Evolutionary conservation across 2,888 invertebrate species (phyloP).

Genomic region (Pantelozetes paolii): DNA sequence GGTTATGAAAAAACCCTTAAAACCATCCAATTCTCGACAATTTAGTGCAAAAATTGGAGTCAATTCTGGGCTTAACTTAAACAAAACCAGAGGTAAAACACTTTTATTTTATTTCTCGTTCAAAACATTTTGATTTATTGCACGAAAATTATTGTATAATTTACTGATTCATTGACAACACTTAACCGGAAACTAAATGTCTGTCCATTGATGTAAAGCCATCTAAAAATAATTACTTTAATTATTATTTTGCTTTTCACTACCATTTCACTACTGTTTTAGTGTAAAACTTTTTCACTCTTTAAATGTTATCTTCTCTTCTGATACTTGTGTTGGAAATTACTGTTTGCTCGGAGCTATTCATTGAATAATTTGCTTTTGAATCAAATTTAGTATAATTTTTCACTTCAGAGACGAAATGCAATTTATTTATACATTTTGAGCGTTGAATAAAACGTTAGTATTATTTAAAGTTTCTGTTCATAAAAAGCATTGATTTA

Average conservation of each 20-base stretch:
- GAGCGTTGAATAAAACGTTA: slow-evolving; percentile 6
- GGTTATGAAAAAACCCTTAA: slow-evolving; percentile 33
- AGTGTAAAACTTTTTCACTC: background rate
- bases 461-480: background rate
- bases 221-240: slow-evolving; percentile 21
- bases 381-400: background rate
- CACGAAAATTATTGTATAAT: background rate
- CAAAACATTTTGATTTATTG: background rate
- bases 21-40: slow-evolving; percentile 7
- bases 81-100: slow-evolving; percentile 21
- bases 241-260: slow-evolving; percentile 5
- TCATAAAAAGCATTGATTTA: slow-evolving; percentile 14
- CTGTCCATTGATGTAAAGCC: slow-evolving; percentile 25
- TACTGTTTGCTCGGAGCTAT: slow-evolving; percentile 19
- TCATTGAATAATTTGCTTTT: slow-evolving; percentile 21
- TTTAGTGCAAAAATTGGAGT: slow-evolving; percentile 5
- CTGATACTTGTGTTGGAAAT: background rate
- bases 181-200: slow-evolving; percentile 13
- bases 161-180: slow-evolving; percentile 3
- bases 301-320: background rate
- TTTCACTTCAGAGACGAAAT: background rate
- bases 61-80: slow-evolving; percentile 14
- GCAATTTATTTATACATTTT: slow-evolving; percentile 3
- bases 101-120: background rate
- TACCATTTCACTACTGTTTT: background rate